Percentiles rank a stretch among this genome's conserved stretches.
phyloP scores from a whole-genome alignment of 2,113 vertebrate genomes.

The Piliocolobus tephrosceles region DNA sequence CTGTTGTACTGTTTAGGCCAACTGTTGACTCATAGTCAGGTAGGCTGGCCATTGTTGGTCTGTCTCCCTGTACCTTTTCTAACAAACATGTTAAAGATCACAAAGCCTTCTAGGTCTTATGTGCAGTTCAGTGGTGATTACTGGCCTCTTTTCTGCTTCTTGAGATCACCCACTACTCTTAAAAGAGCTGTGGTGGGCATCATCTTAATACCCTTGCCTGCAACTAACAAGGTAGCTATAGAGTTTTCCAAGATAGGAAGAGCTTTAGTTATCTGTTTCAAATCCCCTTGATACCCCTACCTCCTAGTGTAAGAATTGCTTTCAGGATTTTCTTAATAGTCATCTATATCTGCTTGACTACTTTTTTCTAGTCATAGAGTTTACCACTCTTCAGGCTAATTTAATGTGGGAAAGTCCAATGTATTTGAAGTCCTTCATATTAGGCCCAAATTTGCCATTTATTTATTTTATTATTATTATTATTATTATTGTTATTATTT shows the following conservation, averaged over 20 bases:
- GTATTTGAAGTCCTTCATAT: not conserved
- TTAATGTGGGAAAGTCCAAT: not conserved
- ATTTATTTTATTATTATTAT: no score
- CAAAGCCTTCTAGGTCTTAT: not conserved
- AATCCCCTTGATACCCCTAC: not conserved
- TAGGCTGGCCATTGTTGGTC: not conserved
- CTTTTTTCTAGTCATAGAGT: not conserved
- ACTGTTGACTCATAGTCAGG: not conserved
- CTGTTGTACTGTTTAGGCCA: not conserved
- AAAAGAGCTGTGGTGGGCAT: not conserved
- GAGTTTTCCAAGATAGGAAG: not conserved
- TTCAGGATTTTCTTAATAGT: not conserved
- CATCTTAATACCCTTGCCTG: not conserved
- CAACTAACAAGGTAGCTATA: not conserved
- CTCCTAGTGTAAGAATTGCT: not conserved
- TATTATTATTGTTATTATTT: not conserved
- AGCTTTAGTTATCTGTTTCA: not conserved
- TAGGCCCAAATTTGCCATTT: not conserved
- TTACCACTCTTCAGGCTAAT: not conserved
- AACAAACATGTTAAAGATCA: not conserved
- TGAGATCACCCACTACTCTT: not conserved
- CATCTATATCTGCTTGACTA: not conserved
- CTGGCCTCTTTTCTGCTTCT: not conserved
- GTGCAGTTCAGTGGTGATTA: not conserved
- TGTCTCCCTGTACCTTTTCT: not conserved